Evolutionary conservation across 2,888 invertebrate species (phyloP).

Genomic region (Flabesymbios commensalis): DNA sequence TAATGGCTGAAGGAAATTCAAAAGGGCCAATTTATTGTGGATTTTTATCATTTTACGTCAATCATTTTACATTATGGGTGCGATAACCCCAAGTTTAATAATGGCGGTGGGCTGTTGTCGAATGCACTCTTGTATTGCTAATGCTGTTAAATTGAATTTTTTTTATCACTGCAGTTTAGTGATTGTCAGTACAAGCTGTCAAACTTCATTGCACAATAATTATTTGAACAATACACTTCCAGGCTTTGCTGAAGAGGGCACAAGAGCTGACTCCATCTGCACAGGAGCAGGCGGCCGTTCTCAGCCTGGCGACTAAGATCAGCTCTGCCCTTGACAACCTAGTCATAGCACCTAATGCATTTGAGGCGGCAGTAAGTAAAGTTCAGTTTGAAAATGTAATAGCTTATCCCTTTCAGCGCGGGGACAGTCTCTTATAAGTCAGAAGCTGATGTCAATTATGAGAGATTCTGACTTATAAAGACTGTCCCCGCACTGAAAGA

Average conservation of each 20-base stretch:
- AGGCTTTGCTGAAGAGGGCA: conserved; percentile 90
- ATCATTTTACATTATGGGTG: too few relatives aligned
- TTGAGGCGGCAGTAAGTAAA: conserved; percentile 25
- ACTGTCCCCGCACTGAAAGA: too few relatives aligned
- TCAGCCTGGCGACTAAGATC: conserved; percentile 92
- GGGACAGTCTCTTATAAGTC: background rate
- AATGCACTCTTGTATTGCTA: too few relatives aligned
- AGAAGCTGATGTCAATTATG: background rate
- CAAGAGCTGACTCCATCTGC: conserved; percentile 88
- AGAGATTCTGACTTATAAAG: background rate
- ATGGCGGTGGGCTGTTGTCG: too few relatives aligned
- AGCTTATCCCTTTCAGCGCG: too few relatives aligned
- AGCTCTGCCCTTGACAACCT: conserved; percentile 91
- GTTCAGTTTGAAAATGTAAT: background rate
- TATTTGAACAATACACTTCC: too few relatives aligned
- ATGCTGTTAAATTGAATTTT: background rate
- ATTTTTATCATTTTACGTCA: too few relatives aligned
- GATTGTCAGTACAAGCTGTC: background rate
- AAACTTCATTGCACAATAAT: background rate
- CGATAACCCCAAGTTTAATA: too few relatives aligned
- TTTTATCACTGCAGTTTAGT: background rate
- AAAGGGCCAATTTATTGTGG: too few relatives aligned
- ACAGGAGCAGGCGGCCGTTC: conserved; percentile 87
- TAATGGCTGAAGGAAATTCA: too few relatives aligned
- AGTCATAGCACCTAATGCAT: conserved; percentile 82